phyloP scores from a whole-genome alignment of 1,140 invertebrate species.

The Musca domestica region DNA sequence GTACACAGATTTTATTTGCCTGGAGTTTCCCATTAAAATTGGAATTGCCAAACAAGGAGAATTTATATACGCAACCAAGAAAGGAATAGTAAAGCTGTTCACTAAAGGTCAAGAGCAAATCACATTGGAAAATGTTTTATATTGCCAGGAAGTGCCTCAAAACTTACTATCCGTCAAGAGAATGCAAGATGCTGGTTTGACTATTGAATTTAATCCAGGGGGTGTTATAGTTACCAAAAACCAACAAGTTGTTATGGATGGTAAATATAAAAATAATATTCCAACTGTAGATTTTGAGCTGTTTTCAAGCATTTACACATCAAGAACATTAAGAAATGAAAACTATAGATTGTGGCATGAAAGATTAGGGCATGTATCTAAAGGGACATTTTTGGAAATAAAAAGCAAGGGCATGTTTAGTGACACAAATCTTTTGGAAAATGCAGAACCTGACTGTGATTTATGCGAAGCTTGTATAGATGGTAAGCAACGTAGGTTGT shows the following conservation, averaged over 20 bases:
- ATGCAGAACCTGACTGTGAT: no score
- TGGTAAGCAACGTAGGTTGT: no score
- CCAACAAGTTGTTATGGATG: no score
- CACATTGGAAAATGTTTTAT: no score
- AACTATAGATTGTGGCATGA: slow-evolving; percentile 50
- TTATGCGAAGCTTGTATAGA: no score
- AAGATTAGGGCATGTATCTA: slow-evolving; percentile 48
- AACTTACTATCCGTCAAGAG: slow-evolving; percentile 25
- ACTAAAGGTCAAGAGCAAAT: slow-evolving; percentile 23
- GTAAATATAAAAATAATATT: no score
- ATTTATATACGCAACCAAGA: slow-evolving; percentile 27
- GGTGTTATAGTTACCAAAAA: no score
- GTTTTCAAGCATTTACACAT: slow-evolving; percentile 29
- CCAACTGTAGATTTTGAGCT: no score
- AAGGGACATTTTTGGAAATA: no score
- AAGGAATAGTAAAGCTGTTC: slow-evolving; percentile 18
- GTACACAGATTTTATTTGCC: slow-evolving; percentile 31
- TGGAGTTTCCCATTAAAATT: slow-evolving; percentile 19
- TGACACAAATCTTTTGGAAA: no score
- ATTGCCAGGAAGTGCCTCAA: slow-evolving; percentile 20
- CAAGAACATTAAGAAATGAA: slow-evolving; percentile 28
- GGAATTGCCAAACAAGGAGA: slow-evolving; percentile 28
- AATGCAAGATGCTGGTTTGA: slow-evolving; percentile 27
- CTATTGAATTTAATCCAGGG: slow-evolving; percentile 25
- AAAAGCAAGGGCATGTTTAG: no score